Percentiles rank a stretch among this genome's conserved stretches.
Conservation (phyloP, 1,140 invertebrate genomes). For the Magallana gigas region DNA sequence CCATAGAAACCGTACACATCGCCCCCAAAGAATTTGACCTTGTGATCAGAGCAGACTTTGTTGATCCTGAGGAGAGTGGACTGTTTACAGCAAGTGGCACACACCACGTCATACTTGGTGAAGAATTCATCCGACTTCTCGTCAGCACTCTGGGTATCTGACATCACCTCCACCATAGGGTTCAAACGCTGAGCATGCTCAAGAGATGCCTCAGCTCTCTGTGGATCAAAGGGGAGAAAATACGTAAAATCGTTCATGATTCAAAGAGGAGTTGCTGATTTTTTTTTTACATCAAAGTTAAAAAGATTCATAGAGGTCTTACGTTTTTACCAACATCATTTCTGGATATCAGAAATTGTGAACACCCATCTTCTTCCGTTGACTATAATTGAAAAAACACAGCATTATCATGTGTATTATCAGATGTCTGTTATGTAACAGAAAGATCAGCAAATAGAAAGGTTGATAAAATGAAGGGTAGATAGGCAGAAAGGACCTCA, state of each 20-base stretch:
- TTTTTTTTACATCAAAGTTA: not conserved
- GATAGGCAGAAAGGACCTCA: too few relatives aligned
- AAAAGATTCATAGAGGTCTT: not conserved
- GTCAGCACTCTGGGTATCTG: slow-evolving; percentile 84
- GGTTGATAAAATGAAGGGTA: too few relatives aligned
- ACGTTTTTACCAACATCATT: slow-evolving; percentile 67
- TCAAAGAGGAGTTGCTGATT: not conserved
- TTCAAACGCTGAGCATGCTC: slow-evolving; percentile 90
- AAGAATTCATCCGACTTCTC: slow-evolving; percentile 86
- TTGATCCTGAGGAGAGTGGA: slow-evolving; percentile 88
- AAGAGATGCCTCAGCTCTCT: slow-evolving; percentile 91
- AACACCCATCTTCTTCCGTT: slow-evolving; percentile 86
- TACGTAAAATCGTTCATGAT: not conserved
- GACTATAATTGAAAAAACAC: slow-evolving; percentile 78
- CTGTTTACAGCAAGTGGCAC: slow-evolving; percentile 87
- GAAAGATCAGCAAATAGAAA: too few relatives aligned
- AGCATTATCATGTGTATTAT: too few relatives aligned
- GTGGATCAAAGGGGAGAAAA: slow-evolving; percentile 71
- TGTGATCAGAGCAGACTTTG: slow-evolving; percentile 87
- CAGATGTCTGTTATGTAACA: too few relatives aligned
- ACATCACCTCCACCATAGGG: slow-evolving; percentile 92
- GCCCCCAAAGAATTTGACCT: slow-evolving; percentile 92
- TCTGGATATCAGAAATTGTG: slow-evolving; percentile 85
- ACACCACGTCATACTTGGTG: slow-evolving; percentile 90
- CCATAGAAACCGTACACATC: slow-evolving; percentile 97